Percentiles rank a stretch among this genome's conserved stretches.
These are phyloP conservation scores for Halcyon smyrnensis DNA, from an alignment of 2,797 vertebrate species.

Conservation along the genomic window DNA sequence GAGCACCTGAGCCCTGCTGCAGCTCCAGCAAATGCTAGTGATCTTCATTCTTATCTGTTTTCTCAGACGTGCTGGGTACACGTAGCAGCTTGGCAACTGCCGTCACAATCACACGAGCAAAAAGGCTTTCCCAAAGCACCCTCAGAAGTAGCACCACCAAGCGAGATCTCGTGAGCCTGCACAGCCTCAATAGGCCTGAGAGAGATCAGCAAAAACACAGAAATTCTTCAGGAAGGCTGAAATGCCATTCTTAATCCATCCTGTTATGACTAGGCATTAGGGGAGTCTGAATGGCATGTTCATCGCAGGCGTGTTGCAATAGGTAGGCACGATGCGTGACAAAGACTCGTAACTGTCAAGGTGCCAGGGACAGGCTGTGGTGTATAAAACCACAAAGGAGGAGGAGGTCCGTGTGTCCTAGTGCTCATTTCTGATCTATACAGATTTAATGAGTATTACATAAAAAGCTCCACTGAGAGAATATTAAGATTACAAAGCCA, in stretches of 20 bases:
- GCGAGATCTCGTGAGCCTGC: neutral
- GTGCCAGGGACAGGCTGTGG: slow-evolving; percentile 53
- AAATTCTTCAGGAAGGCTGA: slow-evolving; percentile 65
- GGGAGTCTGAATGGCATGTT: slow-evolving; percentile 48
- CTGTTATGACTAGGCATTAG: slow-evolving; percentile 68
- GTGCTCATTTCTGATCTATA: neutral
- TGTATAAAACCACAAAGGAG: slow-evolving; percentile 21
- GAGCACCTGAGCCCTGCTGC: neutral
- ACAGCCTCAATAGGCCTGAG: neutral
- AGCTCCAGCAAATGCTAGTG: neutral
- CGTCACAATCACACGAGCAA: neutral
- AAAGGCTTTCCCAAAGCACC: neutral
- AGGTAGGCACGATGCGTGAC: slow-evolving; percentile 56
- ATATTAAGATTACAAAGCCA: neutral
- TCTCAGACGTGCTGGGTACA: neutral
- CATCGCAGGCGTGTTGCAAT: slow-evolving; percentile 59
- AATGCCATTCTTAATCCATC: slow-evolving; percentile 73
- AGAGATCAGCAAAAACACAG: slow-evolving; percentile 56
- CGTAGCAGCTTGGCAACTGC: neutral
- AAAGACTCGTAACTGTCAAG: slow-evolving; percentile 31
- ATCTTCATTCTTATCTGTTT: neutral
- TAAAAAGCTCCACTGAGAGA: neutral
- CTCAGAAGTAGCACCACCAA: neutral
- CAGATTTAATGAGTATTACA: neutral
- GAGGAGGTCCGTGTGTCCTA: neutral